Percentiles rank a stretch among this genome's conserved stretches.
Evolutionary conservation across 2,797 vertebrate genomes (phyloP).

Genomic region (Sarcoramphus papa): DNA sequence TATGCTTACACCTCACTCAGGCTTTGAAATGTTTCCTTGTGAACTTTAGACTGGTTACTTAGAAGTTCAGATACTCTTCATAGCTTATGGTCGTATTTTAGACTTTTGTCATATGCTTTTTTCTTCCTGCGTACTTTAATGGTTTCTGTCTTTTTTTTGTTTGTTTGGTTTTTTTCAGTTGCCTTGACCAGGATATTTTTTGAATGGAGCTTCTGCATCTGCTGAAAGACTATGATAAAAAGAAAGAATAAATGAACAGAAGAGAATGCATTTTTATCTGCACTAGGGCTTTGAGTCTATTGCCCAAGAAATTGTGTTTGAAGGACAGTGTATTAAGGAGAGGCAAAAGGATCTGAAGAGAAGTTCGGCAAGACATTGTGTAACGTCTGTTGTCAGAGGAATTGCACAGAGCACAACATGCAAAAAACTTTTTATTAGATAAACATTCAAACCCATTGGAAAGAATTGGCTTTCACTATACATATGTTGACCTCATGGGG

Average conservation of each 20-base stretch:
- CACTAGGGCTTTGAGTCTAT: neutral
- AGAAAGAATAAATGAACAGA: neutral
- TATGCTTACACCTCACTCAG: neutral
- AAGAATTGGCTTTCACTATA: neutral
- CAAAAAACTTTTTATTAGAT: neutral
- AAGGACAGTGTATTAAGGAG: neutral
- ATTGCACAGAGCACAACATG: neutral
- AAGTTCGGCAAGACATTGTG: neutral
- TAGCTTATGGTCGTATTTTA: neutral
- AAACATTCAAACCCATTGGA: neutral
- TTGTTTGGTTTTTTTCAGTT: neutral
- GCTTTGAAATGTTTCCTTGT: neutral
- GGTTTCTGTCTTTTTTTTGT: neutral
- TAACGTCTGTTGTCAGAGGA: neutral
- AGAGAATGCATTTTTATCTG: neutral
- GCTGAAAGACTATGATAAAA: neutral
- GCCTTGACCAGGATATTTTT: neutral
- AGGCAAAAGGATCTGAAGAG: neutral
- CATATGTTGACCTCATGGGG: neutral
- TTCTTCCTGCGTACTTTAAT: neutral
- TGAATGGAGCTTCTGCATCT: neutral
- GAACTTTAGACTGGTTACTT: neutral
- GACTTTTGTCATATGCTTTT: neutral
- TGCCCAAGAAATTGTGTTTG: neutral
- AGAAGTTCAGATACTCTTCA: neutral